A percentile compares a stretch with the other conserved stretches of the same genome.
Conservation (phyloP, 2,113 vertebrate species). For the Pavo muticus region DNA sequence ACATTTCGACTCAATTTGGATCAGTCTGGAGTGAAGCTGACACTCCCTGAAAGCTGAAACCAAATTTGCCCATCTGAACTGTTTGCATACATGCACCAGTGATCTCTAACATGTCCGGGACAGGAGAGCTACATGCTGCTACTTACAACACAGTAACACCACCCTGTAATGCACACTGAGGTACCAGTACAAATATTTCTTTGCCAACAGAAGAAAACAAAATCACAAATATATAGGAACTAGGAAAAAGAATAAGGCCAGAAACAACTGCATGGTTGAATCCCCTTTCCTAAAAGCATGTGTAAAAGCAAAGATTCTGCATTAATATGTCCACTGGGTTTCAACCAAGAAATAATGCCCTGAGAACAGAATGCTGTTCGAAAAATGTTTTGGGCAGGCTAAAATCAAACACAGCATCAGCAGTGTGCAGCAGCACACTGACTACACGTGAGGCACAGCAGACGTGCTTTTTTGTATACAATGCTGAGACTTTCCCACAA, state of each 20-base stretch:
- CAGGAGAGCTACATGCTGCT: neutral
- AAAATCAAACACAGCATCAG: neutral
- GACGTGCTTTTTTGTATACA: neutral
- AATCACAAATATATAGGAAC: neutral
- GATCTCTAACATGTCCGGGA: neutral
- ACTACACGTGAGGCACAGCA: neutral
- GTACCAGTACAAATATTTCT: neutral
- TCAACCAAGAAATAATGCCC: neutral
- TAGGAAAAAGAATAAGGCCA: rapidly evolving
- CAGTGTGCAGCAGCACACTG: neutral
- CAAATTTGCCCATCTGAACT: neutral
- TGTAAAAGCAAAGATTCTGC: neutral
- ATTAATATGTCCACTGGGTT: neutral
- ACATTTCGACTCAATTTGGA: neutral
- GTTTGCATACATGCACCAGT: neutral
- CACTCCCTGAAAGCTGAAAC: neutral
- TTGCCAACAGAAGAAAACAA: neutral
- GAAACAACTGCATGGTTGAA: neutral
- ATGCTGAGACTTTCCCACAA: constrained; percentile 48
- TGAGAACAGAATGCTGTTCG: neutral
- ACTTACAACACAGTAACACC: neutral
- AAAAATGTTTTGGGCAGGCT: neutral
- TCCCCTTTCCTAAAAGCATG: too few relatives aligned
- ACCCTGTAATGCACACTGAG: neutral
- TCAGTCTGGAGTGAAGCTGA: neutral